Evolutionary conservation across 2,888 invertebrate genomes (phyloP).

Genomic region (Chymomyza caudatula): DNA sequence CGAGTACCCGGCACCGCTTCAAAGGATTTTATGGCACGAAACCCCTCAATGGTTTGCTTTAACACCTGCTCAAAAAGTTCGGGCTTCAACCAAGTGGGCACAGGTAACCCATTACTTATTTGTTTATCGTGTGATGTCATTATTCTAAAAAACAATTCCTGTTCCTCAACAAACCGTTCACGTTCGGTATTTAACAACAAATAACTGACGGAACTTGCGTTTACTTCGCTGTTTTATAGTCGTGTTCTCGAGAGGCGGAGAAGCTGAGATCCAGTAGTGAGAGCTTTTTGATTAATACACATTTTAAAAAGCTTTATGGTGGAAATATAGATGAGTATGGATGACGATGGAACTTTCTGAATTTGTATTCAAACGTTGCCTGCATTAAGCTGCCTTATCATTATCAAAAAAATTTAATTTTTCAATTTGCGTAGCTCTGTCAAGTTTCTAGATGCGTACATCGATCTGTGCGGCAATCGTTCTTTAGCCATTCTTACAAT

Average conservation of each 20-base stretch:
- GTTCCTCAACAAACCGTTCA: background rate
- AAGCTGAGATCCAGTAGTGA: background rate
- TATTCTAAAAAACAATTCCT: background rate
- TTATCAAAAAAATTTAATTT: background rate
- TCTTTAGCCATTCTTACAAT: too few species aligned
- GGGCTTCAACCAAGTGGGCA: conserved; percentile 50
- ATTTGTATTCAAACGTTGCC: background rate
- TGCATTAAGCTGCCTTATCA: background rate
- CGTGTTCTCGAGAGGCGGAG: background rate
- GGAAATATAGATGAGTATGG: background rate
- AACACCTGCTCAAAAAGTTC: conserved; percentile 47
- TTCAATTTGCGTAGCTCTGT: too few species aligned
- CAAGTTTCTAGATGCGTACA: too few species aligned
- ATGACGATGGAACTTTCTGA: background rate
- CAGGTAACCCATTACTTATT: background rate
- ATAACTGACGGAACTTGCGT: background rate
- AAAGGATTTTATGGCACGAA: conserved; percentile 43
- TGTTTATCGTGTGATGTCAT: background rate
- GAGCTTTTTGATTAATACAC: background rate
- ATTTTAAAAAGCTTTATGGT: background rate
- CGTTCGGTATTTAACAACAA: background rate
- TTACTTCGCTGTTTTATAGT: background rate
- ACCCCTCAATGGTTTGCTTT: conserved; percentile 26
- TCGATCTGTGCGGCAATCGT: too few species aligned
- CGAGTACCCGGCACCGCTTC: conserved; percentile 43